Percentiles rank a stretch among this genome's conserved stretches.
Evolutionary conservation across 1,140 invertebrate genomes (phyloP).

Genomic region (Bactericera cockerelli): DNA sequence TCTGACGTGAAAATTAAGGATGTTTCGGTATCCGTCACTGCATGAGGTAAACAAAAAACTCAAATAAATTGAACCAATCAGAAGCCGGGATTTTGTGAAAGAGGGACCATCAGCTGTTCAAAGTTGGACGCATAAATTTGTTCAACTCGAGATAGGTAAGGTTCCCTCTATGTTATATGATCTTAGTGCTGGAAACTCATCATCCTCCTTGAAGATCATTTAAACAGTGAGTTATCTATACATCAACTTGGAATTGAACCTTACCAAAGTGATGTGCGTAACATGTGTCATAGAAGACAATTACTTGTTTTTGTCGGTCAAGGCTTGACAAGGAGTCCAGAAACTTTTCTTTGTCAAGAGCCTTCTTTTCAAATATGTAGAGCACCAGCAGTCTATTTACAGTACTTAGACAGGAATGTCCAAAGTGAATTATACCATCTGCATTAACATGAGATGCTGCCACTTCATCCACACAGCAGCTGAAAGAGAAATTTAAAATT

Average conservation of each 20-base stretch:
- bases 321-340: slow-evolving; percentile 26
- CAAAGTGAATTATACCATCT: slow-evolving; percentile 81
- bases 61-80: too few relatives aligned
- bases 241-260: not conserved
- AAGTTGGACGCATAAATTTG: too few relatives aligned
- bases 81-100: too few relatives aligned
- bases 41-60: too few relatives aligned
- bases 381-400: slow-evolving; percentile 50
- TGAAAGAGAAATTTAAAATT: slow-evolving; percentile 27
- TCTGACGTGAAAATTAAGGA: too few relatives aligned
- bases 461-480: slow-evolving; percentile 87
- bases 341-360: slow-evolving; percentile 34
- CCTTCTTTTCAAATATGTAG: slow-evolving; percentile 46
- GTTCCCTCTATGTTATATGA: too few relatives aligned
- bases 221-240: too few relatives aligned
- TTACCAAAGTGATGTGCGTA: slow-evolving; percentile 3
- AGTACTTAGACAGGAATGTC: slow-evolving; percentile 65
- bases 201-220: too few relatives aligned
- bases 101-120: too few relatives aligned
- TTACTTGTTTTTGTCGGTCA: not conserved
- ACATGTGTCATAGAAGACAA: slow-evolving; percentile 1
- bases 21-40: too few relatives aligned
- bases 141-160: too few relatives aligned
- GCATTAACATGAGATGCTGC: slow-evolving; percentile 70
- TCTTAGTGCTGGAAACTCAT: too few relatives aligned